A percentile compares a stretch with the other conserved stretches of the same genome.
These are phyloP conservation scores for Conger conger DNA, from an alignment of 2,113 vertebrate genomes.

Conservation along the genomic window DNA sequence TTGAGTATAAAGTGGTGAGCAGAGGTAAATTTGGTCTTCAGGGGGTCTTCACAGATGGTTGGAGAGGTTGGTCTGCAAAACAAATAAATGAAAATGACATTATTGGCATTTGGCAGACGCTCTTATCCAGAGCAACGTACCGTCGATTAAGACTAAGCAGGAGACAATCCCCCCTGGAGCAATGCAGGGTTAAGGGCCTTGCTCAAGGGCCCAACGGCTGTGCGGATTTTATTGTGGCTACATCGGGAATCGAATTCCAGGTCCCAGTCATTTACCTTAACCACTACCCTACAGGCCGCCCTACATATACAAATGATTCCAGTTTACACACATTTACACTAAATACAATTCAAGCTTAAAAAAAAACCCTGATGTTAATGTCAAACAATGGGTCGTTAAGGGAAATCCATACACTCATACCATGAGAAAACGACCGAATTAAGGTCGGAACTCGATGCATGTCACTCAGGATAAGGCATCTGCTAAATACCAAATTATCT, in stretches of 20 bases:
- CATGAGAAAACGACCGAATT: neutral
- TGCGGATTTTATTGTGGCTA: too few relatives aligned
- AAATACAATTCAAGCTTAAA: neutral
- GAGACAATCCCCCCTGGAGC: too few relatives aligned
- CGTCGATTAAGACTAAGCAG: too few relatives aligned
- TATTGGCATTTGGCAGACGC: too few relatives aligned
- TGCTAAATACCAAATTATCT: neutral
- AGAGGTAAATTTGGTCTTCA: neutral
- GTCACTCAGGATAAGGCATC: neutral
- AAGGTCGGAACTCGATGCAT: neutral
- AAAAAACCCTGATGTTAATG: neutral
- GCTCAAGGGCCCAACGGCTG: too few relatives aligned
- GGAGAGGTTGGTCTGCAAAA: conserved; percentile 32
- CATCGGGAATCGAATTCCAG: too few relatives aligned
- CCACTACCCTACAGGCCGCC: too few relatives aligned
- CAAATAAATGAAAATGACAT: neutral
- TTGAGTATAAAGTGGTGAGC: neutral
- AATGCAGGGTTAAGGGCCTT: too few relatives aligned
- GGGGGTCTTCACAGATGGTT: conserved; percentile 41
- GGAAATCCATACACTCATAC: neutral
- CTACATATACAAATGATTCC: neutral
- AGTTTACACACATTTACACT: neutral
- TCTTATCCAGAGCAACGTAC: too few relatives aligned
- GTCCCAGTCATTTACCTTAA: too few relatives aligned
- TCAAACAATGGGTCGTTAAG: neutral